Conservation (phyloP, 2,797 vertebrate species). For the Acrossocheilus fasciatus region DNA sequence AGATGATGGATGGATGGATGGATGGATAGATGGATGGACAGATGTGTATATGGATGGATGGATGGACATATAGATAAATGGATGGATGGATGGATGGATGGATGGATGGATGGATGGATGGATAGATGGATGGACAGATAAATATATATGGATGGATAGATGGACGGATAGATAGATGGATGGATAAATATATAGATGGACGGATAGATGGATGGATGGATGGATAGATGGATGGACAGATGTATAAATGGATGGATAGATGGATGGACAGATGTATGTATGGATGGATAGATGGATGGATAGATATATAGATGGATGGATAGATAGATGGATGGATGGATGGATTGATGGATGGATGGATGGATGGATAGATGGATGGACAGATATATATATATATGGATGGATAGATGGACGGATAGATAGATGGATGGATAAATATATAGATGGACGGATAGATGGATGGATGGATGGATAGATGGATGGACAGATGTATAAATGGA, state of each 20-base stretch:
- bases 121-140: neutral
- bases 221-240: too few species aligned
- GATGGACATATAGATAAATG: fast-evolving
- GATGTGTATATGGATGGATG: neutral
- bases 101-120: too few species aligned
- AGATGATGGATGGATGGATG: neutral
- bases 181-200: too few species aligned
- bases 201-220: neutral
- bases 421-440: too few species aligned
- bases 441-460: neutral
- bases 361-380: too few species aligned
- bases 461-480: neutral
- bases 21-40: too few species aligned
- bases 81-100: fast-evolving
- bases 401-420: too few species aligned
- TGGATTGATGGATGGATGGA: too few species aligned
- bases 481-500: too few species aligned
- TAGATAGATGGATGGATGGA: neutral
- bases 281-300: neutral
- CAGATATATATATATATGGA: too few species aligned
- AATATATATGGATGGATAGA: neutral
- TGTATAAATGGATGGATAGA: neutral
- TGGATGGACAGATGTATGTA: fast-evolving
- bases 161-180: fast-evolving
- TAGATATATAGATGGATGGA: neutral